Conservation (phyloP, 1,140 invertebrate genomes). For the Philotrypesis tridentata region DNA sequence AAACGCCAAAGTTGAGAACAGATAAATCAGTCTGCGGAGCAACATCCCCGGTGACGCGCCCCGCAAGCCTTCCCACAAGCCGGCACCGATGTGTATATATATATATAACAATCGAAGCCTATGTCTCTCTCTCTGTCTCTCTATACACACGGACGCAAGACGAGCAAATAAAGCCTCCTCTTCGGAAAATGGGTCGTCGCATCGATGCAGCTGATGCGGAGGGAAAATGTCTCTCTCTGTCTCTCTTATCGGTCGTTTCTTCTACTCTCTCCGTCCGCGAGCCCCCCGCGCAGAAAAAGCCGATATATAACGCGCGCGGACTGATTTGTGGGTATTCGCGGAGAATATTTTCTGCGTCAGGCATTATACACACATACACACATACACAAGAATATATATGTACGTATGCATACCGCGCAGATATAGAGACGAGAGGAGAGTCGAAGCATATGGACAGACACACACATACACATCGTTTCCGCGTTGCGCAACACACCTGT, state of each 20-base stretch:
- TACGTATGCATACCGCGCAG: too few relatives aligned
- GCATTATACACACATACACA: background rate
- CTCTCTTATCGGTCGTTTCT: background rate
- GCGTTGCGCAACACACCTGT: constrained; percentile 39
- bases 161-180: background rate
- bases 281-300: background rate
- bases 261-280: background rate
- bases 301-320: background rate
- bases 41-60: background rate
- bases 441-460: background rate
- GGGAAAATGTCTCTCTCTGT: background rate
- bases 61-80: background rate
- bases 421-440: too few relatives aligned
- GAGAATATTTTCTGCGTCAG: constrained; percentile 28
- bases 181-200: constrained; percentile 35
- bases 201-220: background rate
- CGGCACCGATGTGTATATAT: too few relatives aligned
- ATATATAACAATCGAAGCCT: too few relatives aligned
- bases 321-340: constrained; percentile 28
- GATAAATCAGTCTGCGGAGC: constrained; percentile 6
- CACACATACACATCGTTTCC: background rate
- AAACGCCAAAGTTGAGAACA: background rate
- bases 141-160: background rate
- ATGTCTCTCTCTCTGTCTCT: background rate
- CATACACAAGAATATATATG: background rate